Percentiles rank a stretch among this genome's conserved stretches.
phyloP scores from a whole-genome alignment of 2,113 vertebrate genomes.

The Hirundichthys speculiger region DNA sequence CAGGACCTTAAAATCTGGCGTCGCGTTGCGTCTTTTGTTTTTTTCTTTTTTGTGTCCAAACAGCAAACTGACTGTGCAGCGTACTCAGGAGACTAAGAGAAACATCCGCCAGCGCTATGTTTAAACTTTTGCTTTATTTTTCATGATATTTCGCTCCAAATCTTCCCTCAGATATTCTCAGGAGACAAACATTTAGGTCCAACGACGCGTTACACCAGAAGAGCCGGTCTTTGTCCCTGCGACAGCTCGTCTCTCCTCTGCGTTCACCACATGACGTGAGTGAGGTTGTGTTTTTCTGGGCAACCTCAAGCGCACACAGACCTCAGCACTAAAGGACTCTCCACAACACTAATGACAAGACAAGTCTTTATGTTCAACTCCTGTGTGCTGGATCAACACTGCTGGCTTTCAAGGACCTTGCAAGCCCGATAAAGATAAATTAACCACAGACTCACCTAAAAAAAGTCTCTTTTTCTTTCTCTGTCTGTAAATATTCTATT shows the following conservation, averaged over 20 bases:
- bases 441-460: slow-evolving; percentile 29
- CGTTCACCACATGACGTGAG: slow-evolving; percentile 49
- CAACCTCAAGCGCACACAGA: slow-evolving; percentile 39
- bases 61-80: slow-evolving; percentile 20
- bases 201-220: slow-evolving; percentile 12
- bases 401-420: slow-evolving; percentile 50
- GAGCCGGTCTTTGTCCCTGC: slow-evolving; percentile 3
- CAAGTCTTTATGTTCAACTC: slow-evolving; percentile 29
- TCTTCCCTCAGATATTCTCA: slow-evolving; percentile 62
- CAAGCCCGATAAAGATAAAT: slow-evolving; percentile 11
- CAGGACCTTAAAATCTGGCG: slow-evolving; percentile 6
- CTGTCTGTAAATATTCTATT: slow-evolving; percentile 79
- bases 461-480: slow-evolving; percentile 49
- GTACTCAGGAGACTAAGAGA: slow-evolving; percentile 62
- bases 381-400: slow-evolving; percentile 43
- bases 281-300: slow-evolving; percentile 57
- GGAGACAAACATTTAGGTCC: slow-evolving; percentile 58
- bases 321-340: slow-evolving; percentile 60
- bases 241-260: slow-evolving; percentile 15
- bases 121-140: background rate
- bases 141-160: slow-evolving; percentile 19
- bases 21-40: slow-evolving; percentile 8
- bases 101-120: slow-evolving; percentile 12
- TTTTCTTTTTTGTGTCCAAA: slow-evolving; percentile 32
- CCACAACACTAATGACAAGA: slow-evolving; percentile 59